phyloP scores from a whole-genome alignment of 92 coral and sea anemone species.

The Siderastrea siderea region DNA sequence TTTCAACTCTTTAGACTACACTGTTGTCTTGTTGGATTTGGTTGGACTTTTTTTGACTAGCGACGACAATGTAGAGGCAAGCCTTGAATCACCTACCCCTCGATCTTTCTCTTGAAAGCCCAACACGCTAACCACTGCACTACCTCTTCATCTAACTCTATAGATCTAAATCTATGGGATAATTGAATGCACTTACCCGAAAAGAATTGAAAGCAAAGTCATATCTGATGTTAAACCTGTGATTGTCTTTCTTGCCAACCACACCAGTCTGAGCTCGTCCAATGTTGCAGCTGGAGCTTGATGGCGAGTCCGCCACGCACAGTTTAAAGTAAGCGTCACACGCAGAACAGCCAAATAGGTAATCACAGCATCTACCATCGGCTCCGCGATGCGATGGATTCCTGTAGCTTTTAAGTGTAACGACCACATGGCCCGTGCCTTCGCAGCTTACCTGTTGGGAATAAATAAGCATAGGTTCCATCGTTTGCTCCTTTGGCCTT shows the following conservation, averaged over 20 bases:
- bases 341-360: background rate
- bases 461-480: background rate
- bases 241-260: background rate
- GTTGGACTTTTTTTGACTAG: too few species aligned
- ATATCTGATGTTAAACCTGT: background rate
- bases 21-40: too few species aligned
- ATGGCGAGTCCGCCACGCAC: slow-evolving; percentile 31
- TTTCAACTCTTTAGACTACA: too few species aligned
- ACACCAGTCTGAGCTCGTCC: background rate
- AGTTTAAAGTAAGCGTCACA: slow-evolving; percentile 62
- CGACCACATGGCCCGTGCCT: slow-evolving; percentile 26
- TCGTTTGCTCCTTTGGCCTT: too few species aligned
- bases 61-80: too few species aligned
- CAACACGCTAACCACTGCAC: too few species aligned
- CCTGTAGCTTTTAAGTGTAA: slow-evolving; percentile 43
- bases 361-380: slow-evolving; percentile 49
- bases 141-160: too few species aligned
- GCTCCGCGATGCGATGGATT: slow-evolving; percentile 16
- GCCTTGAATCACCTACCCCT: too few species aligned
- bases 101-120: too few species aligned
- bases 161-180: too few species aligned
- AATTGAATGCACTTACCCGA: background rate
- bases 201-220: slow-evolving; percentile 26
- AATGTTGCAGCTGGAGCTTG: background rate
- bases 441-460: slow-evolving; percentile 17